phyloP scores from a whole-genome alignment of 2,888 invertebrate species.

The Dryomyza anilis region DNA sequence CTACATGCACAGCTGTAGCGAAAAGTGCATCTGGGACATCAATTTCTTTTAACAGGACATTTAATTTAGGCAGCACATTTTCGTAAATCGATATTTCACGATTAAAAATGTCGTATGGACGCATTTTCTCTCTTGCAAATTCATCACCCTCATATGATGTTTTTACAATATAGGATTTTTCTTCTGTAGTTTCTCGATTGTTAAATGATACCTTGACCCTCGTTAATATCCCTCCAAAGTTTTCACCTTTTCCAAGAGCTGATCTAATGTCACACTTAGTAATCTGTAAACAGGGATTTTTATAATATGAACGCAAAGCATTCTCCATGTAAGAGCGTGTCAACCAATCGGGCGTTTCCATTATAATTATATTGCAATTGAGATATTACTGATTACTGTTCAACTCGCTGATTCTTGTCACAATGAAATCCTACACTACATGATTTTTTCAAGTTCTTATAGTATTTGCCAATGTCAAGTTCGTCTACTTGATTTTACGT shows the following conservation, averaged over 20 bases:
- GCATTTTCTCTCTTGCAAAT: constrained; percentile 46
- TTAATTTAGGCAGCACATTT: constrained; percentile 53
- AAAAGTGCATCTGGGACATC: constrained; percentile 51
- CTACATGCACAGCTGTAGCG: constrained; percentile 53
- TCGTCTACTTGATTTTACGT: not conserved
- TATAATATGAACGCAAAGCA: constrained; percentile 44
- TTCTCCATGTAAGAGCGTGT: constrained; percentile 46
- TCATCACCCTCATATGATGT: constrained; percentile 53
- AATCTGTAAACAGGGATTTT: constrained; percentile 45
- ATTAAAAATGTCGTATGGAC: constrained; percentile 57
- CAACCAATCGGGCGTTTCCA: constrained; percentile 49
- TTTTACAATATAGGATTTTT: constrained; percentile 49
- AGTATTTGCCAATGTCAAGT: not conserved
- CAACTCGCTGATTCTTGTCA: not conserved
- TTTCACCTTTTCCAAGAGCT: constrained; percentile 56
- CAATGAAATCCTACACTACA: no score
- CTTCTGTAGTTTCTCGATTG: constrained; percentile 26
- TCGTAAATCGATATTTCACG: constrained; percentile 58
- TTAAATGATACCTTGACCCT: constrained; percentile 46
- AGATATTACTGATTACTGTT: no score
- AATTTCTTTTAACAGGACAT: constrained; percentile 46
- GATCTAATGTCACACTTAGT: constrained; percentile 40
- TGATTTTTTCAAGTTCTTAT: not conserved
- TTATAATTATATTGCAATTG: no score
- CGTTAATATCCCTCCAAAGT: constrained; percentile 54